phyloP scores from a whole-genome alignment of 2,888 invertebrate genomes.

The Polia nebulosa region DNA sequence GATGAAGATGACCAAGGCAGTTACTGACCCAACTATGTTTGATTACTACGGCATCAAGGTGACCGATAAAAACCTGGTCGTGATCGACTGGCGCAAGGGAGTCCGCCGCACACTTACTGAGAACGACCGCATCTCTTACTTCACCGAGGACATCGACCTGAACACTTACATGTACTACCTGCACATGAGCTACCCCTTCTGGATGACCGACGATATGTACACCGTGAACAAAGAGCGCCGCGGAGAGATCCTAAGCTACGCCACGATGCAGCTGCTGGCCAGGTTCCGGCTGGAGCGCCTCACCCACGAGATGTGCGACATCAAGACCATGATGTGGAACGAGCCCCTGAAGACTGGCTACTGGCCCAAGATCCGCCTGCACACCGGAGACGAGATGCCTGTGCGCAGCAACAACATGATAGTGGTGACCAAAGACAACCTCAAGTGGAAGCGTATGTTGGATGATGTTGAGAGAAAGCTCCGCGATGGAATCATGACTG shows the following conservation, averaged over 20 bases:
- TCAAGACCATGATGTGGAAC: conserved; percentile 87
- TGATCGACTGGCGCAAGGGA: conserved; percentile 93
- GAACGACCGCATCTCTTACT: conserved; percentile 93
- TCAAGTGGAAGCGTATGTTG: conserved; percentile 75
- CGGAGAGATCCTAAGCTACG: conserved; percentile 91
- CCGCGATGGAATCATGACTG: conserved; percentile 85
- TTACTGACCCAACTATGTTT: conserved; percentile 88
- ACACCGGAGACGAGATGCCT: conserved; percentile 91
- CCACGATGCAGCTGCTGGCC: conserved; percentile 92
- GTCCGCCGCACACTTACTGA: conserved; percentile 90
- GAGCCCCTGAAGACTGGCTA: conserved; percentile 87
- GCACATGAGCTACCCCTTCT: conserved; percentile 93
- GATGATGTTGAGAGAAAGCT: conserved; percentile 89
- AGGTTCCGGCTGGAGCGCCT: conserved; percentile 89
- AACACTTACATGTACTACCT: conserved; percentile 93
- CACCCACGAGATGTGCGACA: conserved; percentile 86
- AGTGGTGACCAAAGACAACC: conserved; percentile 76
- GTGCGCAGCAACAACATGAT: conserved; percentile 86
- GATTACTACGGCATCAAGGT: conserved; percentile 89
- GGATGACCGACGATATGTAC: conserved; percentile 91
- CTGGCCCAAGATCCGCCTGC: conserved; percentile 91
- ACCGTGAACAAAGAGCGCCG: conserved; percentile 87
- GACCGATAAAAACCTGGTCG: conserved; percentile 90
- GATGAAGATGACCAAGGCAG: conserved; percentile 92
- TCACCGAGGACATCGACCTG: conserved; percentile 94